Evolutionary conservation across 1,140 invertebrate genomes (phyloP).

Genomic region (Drosophila orena): DNA sequence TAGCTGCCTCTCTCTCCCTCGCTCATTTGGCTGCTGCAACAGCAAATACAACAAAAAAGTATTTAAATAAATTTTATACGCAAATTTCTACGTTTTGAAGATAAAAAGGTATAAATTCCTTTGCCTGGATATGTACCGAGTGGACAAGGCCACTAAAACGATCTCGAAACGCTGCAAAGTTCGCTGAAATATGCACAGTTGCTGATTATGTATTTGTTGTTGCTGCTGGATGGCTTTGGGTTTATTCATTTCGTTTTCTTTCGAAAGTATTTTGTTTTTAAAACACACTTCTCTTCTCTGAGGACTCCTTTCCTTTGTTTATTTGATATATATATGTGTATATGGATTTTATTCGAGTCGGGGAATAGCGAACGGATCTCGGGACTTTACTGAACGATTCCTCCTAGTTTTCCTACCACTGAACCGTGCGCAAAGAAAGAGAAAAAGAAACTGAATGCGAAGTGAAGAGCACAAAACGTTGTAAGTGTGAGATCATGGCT

Average conservation of each 20-base stretch:
- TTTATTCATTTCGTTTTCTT: slow-evolving; percentile 50
- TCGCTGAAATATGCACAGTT: slow-evolving; percentile 77
- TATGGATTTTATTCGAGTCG: slow-evolving; percentile 63
- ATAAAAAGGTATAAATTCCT: slow-evolving; percentile 28
- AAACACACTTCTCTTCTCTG: slow-evolving; percentile 50
- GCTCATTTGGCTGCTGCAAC: slow-evolving; percentile 62
- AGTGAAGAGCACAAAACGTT: slow-evolving; percentile 52
- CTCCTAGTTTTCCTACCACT: slow-evolving; percentile 65
- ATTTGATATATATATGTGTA: slow-evolving; percentile 36
- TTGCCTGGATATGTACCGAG: slow-evolving; percentile 8
- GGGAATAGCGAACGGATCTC: slow-evolving; percentile 70
- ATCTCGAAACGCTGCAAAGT: slow-evolving; percentile 36
- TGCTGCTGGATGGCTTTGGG: slow-evolving; percentile 39
- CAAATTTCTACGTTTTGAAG: slow-evolving; percentile 48
- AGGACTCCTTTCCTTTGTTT: slow-evolving; percentile 65
- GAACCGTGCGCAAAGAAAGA: slow-evolving; percentile 75
- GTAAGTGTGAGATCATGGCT: slow-evolving; percentile 49
- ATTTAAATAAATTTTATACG: slow-evolving; percentile 76
- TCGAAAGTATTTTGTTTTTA: slow-evolving; percentile 41
- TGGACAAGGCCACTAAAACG: slow-evolving; percentile 15
- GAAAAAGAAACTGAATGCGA: slow-evolving; percentile 79
- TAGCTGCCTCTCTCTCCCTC: slow-evolving; percentile 45
- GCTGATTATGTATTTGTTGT: slow-evolving; percentile 67
- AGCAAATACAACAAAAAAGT: slow-evolving; percentile 61
- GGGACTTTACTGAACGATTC: slow-evolving; percentile 67